Evolutionary conservation across 2,797 vertebrate species (phyloP).

Genomic region (Salarias fasciatus): DNA sequence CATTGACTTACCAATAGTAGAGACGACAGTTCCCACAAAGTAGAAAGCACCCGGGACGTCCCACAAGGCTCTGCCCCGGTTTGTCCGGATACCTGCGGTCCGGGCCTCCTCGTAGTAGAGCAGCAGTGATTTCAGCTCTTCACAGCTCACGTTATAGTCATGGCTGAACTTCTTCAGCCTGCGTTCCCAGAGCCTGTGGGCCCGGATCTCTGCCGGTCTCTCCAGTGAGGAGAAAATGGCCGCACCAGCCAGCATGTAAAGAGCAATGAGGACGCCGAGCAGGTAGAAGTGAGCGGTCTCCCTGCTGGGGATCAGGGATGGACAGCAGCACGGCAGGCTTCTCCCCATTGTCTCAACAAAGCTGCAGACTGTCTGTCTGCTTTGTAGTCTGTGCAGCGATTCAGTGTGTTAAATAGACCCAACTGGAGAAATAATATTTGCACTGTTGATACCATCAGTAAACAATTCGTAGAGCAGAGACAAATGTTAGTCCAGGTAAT

Average conservation of each 20-base stretch:
- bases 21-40: slow-evolving; percentile 77
- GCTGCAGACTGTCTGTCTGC: not conserved
- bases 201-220: slow-evolving; percentile 63
- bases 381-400: slow-evolving; percentile 2
- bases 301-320: slow-evolving; percentile 36
- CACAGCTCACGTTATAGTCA: slow-evolving; percentile 47
- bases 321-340: slow-evolving; percentile 18
- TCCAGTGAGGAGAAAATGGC: slow-evolving; percentile 74
- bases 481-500: not conserved
- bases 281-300: slow-evolving; percentile 57
- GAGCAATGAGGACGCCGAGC: slow-evolving; percentile 59
- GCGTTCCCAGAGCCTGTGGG: slow-evolving; percentile 60
- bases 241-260: slow-evolving; percentile 75
- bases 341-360: slow-evolving; percentile 36
- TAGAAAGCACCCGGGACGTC: slow-evolving; percentile 74
- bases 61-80: slow-evolving; percentile 59
- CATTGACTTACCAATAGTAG: slow-evolving; percentile 74
- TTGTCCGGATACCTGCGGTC: slow-evolving; percentile 56
- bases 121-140: slow-evolving; percentile 55
- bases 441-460: slow-evolving; percentile 1
- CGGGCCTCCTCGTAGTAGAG: slow-evolving; percentile 66
- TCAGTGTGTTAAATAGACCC: slow-evolving; percentile 4
- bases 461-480: not conserved
- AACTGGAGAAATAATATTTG: slow-evolving; percentile 8
- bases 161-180: slow-evolving; percentile 56